Conservation (phyloP, 2,797 vertebrate genomes). For the Poecilia wingei region DNA sequence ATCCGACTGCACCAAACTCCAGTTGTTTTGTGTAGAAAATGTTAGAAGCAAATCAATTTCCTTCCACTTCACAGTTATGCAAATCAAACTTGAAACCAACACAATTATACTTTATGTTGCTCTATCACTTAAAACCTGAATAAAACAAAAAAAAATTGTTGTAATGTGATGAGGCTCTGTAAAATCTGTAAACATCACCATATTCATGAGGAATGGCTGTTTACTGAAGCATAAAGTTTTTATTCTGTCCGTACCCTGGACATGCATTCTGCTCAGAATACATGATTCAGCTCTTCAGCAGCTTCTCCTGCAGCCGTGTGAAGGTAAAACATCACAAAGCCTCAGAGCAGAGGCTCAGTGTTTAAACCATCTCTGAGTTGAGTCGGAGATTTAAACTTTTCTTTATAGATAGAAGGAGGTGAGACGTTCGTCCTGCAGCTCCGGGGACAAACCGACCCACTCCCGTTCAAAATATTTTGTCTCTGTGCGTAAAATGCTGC, state of each 20-base stretch:
- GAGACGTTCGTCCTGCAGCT: neutral
- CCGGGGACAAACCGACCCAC: conserved; percentile 32
- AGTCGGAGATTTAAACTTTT: neutral
- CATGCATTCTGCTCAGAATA: neutral
- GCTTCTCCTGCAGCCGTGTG: neutral
- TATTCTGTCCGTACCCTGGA: neutral
- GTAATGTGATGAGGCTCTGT: neutral
- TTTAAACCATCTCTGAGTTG: neutral
- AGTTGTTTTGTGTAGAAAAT: neutral
- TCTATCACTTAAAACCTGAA: neutral
- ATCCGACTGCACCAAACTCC: neutral
- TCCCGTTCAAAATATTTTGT: conserved; percentile 32
- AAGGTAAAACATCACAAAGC: neutral
- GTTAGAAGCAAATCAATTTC: neutral
- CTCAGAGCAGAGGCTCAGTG: neutral
- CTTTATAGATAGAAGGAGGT: neutral
- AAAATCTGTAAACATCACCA: neutral
- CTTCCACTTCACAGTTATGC: neutral
- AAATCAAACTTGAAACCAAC: neutral
- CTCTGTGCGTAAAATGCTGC: conserved; percentile 76
- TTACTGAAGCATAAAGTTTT: neutral
- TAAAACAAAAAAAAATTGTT: neutral
- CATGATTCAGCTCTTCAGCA: neutral
- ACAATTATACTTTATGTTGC: neutral
- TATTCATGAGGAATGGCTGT: neutral